Percentiles rank a stretch among this genome's conserved stretches.
These are phyloP conservation scores for Drosophila paramelanica DNA, from an alignment of 2,888 invertebrate species.

Conservation along the genomic window DNA sequence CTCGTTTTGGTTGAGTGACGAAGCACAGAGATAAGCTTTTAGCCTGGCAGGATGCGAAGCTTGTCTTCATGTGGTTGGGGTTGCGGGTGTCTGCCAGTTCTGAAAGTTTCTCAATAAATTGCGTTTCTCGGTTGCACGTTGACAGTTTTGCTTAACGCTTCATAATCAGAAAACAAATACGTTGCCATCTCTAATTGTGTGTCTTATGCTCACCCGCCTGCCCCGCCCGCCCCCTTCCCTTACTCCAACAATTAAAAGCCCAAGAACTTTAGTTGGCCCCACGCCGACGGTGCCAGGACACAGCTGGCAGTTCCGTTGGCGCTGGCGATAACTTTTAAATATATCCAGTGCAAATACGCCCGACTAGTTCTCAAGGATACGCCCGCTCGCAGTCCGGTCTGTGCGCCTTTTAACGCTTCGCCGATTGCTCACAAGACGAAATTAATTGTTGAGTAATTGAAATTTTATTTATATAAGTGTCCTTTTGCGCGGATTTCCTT, in stretches of 20 bases:
- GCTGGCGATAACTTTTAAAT: slow-evolving; percentile 61
- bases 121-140: slow-evolving; percentile 78
- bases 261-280: slow-evolving; percentile 51
- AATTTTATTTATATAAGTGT: slow-evolving; percentile 85
- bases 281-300: slow-evolving; percentile 17
- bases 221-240: too few relatives aligned
- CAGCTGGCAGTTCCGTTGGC: slow-evolving; percentile 60
- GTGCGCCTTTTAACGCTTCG: slow-evolving; percentile 82
- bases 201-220: slow-evolving; percentile 24
- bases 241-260: slow-evolving; percentile 64
- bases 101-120: slow-evolving; percentile 83
- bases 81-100: slow-evolving; percentile 30
- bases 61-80: slow-evolving; percentile 1
- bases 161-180: slow-evolving; percentile 85
- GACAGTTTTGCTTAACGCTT: slow-evolving; percentile 85
- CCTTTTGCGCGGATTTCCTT: slow-evolving; percentile 75
- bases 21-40: slow-evolving; percentile 78
- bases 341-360: slow-evolving; percentile 52
- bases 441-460: slow-evolving; percentile 86
- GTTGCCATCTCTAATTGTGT: slow-evolving; percentile 81
- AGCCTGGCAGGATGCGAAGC: slow-evolving; percentile 46
- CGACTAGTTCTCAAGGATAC: slow-evolving; percentile 63
- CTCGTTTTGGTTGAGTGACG: slow-evolving; percentile 78
- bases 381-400: slow-evolving; percentile 29
- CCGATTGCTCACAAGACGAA: slow-evolving; percentile 83